phyloP scores from a whole-genome alignment of 2,113 vertebrate genomes.

The Mungos mungo region DNA sequence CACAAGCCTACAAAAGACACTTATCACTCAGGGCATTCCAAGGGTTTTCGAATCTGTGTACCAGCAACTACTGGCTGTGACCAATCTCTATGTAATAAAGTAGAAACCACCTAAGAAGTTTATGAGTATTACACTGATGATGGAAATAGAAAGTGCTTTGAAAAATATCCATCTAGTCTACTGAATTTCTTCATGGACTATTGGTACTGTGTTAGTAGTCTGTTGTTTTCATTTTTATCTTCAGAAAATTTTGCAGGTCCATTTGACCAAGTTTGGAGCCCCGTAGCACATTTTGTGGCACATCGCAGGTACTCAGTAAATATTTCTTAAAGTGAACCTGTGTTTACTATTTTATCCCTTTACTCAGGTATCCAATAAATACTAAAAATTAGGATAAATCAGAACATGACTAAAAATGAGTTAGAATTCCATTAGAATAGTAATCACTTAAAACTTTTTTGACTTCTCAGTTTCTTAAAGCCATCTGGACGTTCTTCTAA shows the following conservation, averaged over 20 bases:
- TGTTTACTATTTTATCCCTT: slow-evolving; percentile 27
- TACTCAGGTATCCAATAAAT: background rate
- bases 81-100: background rate
- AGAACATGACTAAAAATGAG: slow-evolving; percentile 56
- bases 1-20: background rate
- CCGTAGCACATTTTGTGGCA: background rate
- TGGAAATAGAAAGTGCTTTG: background rate
- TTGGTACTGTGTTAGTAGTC: background rate
- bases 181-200: background rate
- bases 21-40: background rate
- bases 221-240: slow-evolving; percentile 20
- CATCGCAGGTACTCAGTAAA: background rate
- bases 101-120: background rate
- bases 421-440: slow-evolving; percentile 51
- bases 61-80: background rate
- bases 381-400: slow-evolving; percentile 6
- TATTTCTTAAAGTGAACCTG: background rate
- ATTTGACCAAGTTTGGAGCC: background rate
- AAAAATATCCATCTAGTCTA: background rate
- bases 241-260: background rate
- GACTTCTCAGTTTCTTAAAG: slow-evolving; percentile 47
- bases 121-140: background rate
- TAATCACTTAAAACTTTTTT: slow-evolving; percentile 51
- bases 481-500: slow-evolving; percentile 64
- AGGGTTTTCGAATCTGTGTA: background rate